Evolutionary conservation across 2,888 invertebrate genomes (phyloP).

Genomic region (Leucophora obtusa): DNA sequence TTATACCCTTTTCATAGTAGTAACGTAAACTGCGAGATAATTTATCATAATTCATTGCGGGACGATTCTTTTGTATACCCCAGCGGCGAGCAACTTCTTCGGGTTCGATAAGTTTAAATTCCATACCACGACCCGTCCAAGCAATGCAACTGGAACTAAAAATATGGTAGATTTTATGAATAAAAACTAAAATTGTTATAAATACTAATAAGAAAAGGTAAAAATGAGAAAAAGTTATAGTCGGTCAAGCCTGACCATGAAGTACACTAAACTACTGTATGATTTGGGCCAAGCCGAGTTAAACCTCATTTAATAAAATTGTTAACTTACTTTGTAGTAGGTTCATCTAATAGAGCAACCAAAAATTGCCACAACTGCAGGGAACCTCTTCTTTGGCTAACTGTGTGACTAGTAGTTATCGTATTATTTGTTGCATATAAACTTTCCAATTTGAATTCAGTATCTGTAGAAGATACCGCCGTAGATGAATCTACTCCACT

Average conservation of each 20-base stretch:
- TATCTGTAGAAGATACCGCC: constrained; percentile 75
- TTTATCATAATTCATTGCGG: constrained; percentile 99
- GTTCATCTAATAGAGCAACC: constrained; percentile 87
- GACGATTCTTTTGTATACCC: constrained; percentile 97
- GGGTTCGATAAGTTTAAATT: constrained; percentile 96
- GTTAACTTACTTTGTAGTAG: constrained; percentile 79
- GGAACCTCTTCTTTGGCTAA: constrained; percentile 86
- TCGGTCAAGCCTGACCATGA: too few relatives aligned
- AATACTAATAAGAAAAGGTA: too few relatives aligned
- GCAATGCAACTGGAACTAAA: constrained; percentile 89
- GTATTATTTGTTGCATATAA: constrained; percentile 73
- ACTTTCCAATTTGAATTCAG: constrained; percentile 75
- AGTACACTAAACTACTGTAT: too few relatives aligned
- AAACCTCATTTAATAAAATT: too few relatives aligned
- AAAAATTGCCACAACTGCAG: constrained; percentile 97
- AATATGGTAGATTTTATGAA: not conserved
- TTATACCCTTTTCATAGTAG: constrained; percentile 98
- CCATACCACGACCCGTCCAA: constrained; percentile 96
- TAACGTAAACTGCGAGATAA: constrained; percentile 95
- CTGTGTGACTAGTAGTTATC: constrained; percentile 74
- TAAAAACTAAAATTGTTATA: too few relatives aligned
- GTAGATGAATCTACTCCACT: constrained; percentile 75
- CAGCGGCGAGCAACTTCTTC: constrained; percentile 97
- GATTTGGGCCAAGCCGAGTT: too few relatives aligned
- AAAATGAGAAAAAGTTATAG: too few relatives aligned